Percentiles rank a stretch among this genome's conserved stretches.
Conservation (phyloP, 2,113 vertebrate species). For the Hydropotes inermis region DNA sequence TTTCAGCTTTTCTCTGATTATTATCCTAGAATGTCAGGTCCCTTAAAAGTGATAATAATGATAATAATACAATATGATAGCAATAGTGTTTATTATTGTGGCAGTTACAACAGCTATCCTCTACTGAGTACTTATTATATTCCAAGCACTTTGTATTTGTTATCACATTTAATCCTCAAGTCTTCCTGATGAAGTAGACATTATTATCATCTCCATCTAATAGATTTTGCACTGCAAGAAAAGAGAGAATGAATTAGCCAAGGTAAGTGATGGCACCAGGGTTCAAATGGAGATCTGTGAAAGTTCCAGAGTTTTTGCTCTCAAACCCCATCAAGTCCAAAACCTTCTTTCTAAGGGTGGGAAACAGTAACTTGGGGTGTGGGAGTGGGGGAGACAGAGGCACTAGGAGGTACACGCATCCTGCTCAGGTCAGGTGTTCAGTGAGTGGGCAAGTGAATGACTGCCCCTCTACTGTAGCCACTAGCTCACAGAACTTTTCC, state of each 20-base stretch:
- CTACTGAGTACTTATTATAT: background rate
- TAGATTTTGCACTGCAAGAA: background rate
- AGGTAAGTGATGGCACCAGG: background rate
- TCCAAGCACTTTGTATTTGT: background rate
- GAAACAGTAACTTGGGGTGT: background rate
- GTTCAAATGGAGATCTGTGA: background rate
- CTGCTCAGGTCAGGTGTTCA: background rate
- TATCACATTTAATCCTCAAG: background rate
- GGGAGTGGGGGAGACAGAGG: background rate
- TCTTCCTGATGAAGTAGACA: background rate
- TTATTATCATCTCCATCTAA: background rate
- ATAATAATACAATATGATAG: background rate
- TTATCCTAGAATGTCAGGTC: background rate
- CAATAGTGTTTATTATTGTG: background rate
- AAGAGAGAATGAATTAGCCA: background rate
- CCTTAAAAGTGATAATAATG: background rate
- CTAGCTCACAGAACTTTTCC: background rate
- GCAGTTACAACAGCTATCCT: background rate
- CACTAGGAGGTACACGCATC: background rate
- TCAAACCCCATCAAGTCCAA: background rate
- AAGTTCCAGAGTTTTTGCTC: background rate
- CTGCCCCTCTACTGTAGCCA: background rate
- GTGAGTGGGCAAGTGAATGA: fast-evolving
- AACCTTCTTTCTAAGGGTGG: background rate
- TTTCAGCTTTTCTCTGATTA: background rate